Conservation (phyloP, 2,113 vertebrate genomes). For the Bungarus multicinctus region DNA sequence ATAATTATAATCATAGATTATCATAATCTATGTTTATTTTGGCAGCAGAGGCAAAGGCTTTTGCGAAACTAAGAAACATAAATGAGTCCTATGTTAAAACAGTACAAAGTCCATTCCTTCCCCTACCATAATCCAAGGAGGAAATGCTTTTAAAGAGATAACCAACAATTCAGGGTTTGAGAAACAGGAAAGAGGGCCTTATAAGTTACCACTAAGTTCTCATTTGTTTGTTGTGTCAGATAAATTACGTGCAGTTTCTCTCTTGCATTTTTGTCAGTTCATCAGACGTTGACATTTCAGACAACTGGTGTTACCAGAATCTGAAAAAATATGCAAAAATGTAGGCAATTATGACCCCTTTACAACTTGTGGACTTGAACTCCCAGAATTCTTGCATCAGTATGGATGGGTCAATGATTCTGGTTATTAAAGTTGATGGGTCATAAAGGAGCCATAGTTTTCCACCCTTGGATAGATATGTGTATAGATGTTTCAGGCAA, state of each 20-base stretch:
- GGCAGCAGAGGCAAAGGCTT: neutral
- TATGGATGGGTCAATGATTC: neutral
- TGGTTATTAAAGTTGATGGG: neutral
- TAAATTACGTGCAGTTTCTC: neutral
- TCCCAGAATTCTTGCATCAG: neutral
- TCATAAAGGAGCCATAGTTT: neutral
- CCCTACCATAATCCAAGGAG: neutral
- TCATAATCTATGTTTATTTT: conserved; percentile 14
- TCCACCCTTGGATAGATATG: neutral
- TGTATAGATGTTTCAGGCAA: neutral
- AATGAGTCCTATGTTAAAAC: neutral
- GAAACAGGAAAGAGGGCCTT: neutral
- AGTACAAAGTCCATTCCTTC: neutral
- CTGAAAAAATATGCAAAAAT: neutral
- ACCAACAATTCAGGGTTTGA: neutral
- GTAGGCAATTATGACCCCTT: neutral
- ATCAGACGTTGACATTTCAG: neutral
- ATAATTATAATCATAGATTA: too few relatives aligned
- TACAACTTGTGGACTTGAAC: neutral
- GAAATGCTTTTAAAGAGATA: neutral
- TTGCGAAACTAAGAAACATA: neutral
- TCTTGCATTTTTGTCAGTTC: neutral
- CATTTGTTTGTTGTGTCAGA: neutral
- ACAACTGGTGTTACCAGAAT: neutral
- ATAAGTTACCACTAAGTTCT: neutral